Evolutionary conservation across 2,888 invertebrate genomes (phyloP), one percentile per base, ranked within the genome.

Genomic region (Eristalinus sepulchralis): DNA sequence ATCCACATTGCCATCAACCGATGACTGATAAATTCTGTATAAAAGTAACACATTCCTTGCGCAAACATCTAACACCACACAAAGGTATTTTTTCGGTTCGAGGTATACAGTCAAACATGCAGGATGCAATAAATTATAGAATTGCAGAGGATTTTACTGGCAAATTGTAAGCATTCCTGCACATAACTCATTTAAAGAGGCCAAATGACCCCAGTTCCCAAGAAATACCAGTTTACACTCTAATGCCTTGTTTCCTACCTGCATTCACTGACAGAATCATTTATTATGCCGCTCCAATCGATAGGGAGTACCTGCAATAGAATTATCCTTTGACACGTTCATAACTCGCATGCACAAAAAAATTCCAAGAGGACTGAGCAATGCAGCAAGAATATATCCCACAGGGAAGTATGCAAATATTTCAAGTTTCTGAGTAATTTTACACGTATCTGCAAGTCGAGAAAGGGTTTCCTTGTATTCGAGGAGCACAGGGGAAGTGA

Each of bases 261-360:
- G 17, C 60, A 60, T 71, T 17, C 60, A 55, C 6, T 8, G 39
- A 13, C 13, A 39, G 39, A 31, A 39, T 47, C 39, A 71, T 71
- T 71, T 31, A 72, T 47, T 53, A 47, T 47, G 6, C 39, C 39
- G 53, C 34, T 33, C n/a, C 36, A 73, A 75, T 66, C 66, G 59
- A 66, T 66, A n/a, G 24, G 20, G 36, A 66, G 27, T 39, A 47
- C 13, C 66, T 66, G 75, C 75, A 66, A 59, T 39, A 64, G 75
- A 75, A 64, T 75, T 66, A 75, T 75, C 57, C 57, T 27, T 60
- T 39, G 66, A 68, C 62, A 62, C 31, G 68, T 77, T 53, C 68
- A 68, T 70, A 70, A 77, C 34, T 70, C 63, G 62, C 27, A 77
- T 34, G 62, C 53, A 31, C 34, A 31, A 77, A 77, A 27, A 27